Evolutionary conservation across 2,797 vertebrate genomes (phyloP).

Genomic region (Enteromius radiatus): DNA sequence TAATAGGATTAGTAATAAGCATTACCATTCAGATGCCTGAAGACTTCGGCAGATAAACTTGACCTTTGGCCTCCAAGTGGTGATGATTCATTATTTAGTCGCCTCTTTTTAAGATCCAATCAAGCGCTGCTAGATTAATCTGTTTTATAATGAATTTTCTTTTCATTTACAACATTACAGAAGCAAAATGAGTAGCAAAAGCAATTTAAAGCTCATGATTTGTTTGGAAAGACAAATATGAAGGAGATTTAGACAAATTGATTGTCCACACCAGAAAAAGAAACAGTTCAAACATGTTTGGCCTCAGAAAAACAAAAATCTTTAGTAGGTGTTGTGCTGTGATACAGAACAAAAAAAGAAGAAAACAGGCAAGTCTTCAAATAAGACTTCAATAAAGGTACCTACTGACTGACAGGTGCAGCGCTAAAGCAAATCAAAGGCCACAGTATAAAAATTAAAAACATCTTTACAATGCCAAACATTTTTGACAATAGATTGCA

Average conservation of each 20-base stretch:
- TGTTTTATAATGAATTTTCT: background rate
- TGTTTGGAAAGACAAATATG: background rate
- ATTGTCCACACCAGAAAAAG: background rate
- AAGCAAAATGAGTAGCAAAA: background rate
- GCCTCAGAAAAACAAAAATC: background rate
- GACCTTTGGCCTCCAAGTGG: background rate
- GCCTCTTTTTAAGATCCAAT: background rate
- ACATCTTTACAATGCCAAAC: conserved; percentile 12
- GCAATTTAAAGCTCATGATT: background rate
- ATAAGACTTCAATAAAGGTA: conserved; percentile 10
- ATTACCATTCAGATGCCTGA: background rate
- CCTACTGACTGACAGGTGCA: background rate
- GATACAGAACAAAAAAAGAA: background rate
- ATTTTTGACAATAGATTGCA: conserved; percentile 23
- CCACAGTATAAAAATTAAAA: background rate
- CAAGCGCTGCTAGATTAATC: background rate
- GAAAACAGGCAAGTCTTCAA: background rate
- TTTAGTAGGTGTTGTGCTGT: conserved; percentile 36
- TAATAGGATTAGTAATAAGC: background rate
- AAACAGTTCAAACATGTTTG: background rate
- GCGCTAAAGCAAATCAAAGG: conserved; percentile 8
- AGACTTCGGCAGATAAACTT: background rate
- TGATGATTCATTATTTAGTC: background rate
- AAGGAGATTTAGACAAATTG: background rate
- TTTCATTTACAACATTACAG: background rate